Percentiles rank a stretch among this genome's conserved stretches.
Evolutionary conservation across 2,888 invertebrate genomes (phyloP).

Genomic region (Drosophila sordidula): DNA sequence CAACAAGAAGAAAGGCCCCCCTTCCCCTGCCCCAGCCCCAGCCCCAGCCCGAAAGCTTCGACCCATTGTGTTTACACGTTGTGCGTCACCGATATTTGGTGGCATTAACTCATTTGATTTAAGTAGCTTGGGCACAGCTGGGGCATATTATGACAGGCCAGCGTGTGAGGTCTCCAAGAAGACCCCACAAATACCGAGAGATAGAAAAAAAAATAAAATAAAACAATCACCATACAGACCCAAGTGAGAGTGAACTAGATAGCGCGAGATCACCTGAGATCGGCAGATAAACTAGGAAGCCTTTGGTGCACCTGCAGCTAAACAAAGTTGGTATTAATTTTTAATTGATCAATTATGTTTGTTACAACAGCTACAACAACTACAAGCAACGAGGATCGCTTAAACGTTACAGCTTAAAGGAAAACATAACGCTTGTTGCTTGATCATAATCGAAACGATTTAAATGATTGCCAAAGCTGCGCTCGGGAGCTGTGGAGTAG

Average conservation of each 20-base stretch:
- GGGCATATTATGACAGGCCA: slow-evolving; percentile 60
- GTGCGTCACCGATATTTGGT: slow-evolving; percentile 69
- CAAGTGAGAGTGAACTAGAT: slow-evolving; percentile 32
- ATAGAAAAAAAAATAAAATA: neutral
- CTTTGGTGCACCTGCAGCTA: slow-evolving; percentile 60
- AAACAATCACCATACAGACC: neutral
- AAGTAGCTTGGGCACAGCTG: slow-evolving; percentile 52
- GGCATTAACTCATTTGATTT: slow-evolving; percentile 76
- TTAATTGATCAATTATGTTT: slow-evolving; percentile 77
- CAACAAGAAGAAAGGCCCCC: slow-evolving; percentile 29
- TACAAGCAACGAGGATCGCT: slow-evolving; percentile 28
- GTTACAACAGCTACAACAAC: slow-evolving; percentile 34
- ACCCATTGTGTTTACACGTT: slow-evolving; percentile 73
- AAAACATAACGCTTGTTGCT: slow-evolving; percentile 69
- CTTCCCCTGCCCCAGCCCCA: too few species aligned
- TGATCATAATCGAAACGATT: slow-evolving; percentile 77
- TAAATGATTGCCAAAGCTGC: slow-evolving; percentile 68
- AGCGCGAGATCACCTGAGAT: slow-evolving; percentile 9
- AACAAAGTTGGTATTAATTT: slow-evolving; percentile 73
- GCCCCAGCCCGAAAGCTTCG: slow-evolving; percentile 48
- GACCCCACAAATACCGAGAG: neutral
- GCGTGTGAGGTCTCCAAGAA: slow-evolving; percentile 54
- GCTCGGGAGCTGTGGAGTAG: slow-evolving; percentile 22
- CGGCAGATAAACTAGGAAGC: slow-evolving; percentile 57
- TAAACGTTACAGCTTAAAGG: slow-evolving; percentile 48